These are phyloP conservation scores for Campopleginae sp. DNA, from an alignment of 2,888 invertebrate species.

Conservation along the genomic window DNA sequence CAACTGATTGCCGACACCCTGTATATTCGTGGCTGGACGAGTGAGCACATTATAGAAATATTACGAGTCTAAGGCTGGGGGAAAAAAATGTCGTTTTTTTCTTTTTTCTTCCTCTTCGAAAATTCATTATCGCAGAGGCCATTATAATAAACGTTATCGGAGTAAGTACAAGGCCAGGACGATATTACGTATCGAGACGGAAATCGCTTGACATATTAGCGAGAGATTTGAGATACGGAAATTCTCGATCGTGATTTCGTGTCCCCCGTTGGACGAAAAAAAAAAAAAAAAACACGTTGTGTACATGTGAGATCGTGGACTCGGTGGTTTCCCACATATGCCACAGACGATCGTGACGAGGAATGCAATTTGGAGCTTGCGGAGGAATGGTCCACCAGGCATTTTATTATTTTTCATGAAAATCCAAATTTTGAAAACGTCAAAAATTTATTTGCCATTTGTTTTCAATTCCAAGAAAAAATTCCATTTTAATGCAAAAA, in stretches of 20 bases:
- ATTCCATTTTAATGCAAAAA: background rate
- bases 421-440: no score
- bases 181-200: slow-evolving; percentile 10
- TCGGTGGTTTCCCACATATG: slow-evolving; percentile 77
- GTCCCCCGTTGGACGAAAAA: background rate
- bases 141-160: slow-evolving; percentile 12
- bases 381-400: background rate
- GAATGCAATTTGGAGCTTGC: slow-evolving; percentile 75
- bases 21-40: background rate
- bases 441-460: background rate
- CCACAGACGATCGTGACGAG: slow-evolving; percentile 73
- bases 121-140: slow-evolving; percentile 12
- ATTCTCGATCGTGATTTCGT: background rate
- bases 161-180: background rate
- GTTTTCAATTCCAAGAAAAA: background rate
- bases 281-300: background rate
- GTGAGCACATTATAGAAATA: slow-evolving; percentile 58
- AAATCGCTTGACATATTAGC: slow-evolving; percentile 32
- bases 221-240: slow-evolving; percentile 37
- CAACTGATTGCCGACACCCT: background rate
- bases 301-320: slow-evolving; percentile 61
- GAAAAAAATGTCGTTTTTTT: slow-evolving; percentile 51
- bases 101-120: slow-evolving; percentile 49
- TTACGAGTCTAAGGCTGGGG: slow-evolving; percentile 29
- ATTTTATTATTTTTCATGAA: background rate